phyloP scores from a whole-genome alignment of 2,888 invertebrate genomes.

The Sipha maydis region DNA sequence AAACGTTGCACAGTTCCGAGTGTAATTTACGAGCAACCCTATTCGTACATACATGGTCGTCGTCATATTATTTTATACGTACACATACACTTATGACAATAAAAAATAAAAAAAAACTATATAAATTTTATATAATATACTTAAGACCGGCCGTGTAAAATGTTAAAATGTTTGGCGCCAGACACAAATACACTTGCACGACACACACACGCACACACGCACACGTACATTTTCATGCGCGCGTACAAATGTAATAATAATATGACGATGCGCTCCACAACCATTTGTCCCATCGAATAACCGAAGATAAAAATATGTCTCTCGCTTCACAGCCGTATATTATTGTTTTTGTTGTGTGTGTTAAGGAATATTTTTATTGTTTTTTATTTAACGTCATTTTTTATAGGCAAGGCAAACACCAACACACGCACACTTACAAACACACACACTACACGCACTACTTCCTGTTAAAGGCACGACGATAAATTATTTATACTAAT shows the following conservation, averaged over 20 bases:
- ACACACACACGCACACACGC: neutral
- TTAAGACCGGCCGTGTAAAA: constrained; percentile 48
- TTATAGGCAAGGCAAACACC: constrained; percentile 50
- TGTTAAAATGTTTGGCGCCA: constrained; percentile 62
- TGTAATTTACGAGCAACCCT: constrained; percentile 62
- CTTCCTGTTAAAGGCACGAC: constrained; percentile 45
- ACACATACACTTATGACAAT: neutral
- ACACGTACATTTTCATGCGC: neutral
- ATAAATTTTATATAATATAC: constrained; percentile 57
- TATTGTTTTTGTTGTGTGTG: neutral
- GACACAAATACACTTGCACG: constrained; percentile 5
- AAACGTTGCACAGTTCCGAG: constrained; percentile 34
- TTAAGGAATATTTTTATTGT: constrained; percentile 57
- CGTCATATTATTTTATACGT: constrained; percentile 24
- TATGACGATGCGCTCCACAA: constrained; percentile 2
- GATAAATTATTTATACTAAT: constrained; percentile 59
- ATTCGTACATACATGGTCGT: neutral
- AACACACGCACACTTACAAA: neutral
- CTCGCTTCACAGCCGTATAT: neutral
- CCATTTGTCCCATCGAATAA: constrained; percentile 21
- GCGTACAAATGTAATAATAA: constrained; percentile 40
- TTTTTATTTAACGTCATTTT: constrained; percentile 52
- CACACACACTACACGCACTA: neutral
- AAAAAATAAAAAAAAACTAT: constrained; percentile 45
- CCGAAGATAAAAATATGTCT: constrained; percentile 51